Base-by-base conservation (phyloP, 2,113 vertebrate species). In the Chionomys nivalis region DNA sequence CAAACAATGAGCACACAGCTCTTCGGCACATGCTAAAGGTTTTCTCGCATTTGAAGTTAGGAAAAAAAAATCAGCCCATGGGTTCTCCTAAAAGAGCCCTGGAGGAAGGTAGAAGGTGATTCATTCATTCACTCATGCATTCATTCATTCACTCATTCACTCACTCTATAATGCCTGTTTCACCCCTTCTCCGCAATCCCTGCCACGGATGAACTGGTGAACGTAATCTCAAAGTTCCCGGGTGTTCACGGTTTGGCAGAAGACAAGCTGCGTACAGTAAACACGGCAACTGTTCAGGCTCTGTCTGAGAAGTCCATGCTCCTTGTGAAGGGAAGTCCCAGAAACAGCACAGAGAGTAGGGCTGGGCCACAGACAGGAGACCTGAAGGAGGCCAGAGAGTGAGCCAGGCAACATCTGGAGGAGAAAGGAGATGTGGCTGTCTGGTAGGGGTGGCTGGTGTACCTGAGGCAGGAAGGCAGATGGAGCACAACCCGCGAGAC, bases 381-480 rank as follows among this genome's bases (percentile, higher is more conserved):
- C 47, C 23, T 36, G 72, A 31, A 52, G 24, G 47, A n/a, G 24
- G 63, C 12, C n/a, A 75, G 19, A 81, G n/a, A 49, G 39, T 14
- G 47, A 42, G 33, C 17, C 63, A 14, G 52, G 70, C 73, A 55
- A 19, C 31, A 13, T 39, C 28, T 4, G 36, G 28, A 61, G 8
- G 16, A 17, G 68, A 55, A 39, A 11, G 36, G 23, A 12, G 4
- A 24, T 5, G 21, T 21, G 81, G 75, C 39, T 8, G 33, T 82
- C 77, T 1, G 2, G 31, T 0, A 11, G 3, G 44, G 68, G 21
- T 12, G 3, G 16, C 28, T 24, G 23, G 33, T 47, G 52, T 16
- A 28, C 76, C n/a, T 19, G 82, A 87, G 76, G 17, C 12, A 75
- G 72, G 52, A 21, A 73, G 44, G n/a, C 42, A 47, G 66, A 26